These are phyloP conservation scores for Hephaestus fuliginosus DNA, from an alignment of 2,797 vertebrate species.

Conservation along the genomic window DNA sequence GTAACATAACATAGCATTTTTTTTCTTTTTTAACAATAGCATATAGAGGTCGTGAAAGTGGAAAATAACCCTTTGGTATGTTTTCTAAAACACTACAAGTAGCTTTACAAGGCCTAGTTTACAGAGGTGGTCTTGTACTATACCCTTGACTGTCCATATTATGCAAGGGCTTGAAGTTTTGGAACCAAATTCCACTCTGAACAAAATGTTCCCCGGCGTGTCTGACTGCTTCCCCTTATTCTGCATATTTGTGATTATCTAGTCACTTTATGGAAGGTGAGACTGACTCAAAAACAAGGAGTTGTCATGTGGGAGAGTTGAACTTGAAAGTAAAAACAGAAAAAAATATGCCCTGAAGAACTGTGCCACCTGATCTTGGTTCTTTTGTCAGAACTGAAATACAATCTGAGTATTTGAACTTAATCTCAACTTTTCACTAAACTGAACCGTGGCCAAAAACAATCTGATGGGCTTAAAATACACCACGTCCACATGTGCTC, in stretches of 20 bases:
- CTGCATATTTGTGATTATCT: conserved; percentile 73
- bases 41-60: conserved; percentile 16
- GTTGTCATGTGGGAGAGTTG: conserved; percentile 1
- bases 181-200: conserved; percentile 61
- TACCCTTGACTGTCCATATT: conserved; percentile 30
- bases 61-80: conserved; percentile 16
- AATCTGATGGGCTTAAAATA: background rate
- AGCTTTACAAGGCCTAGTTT: conserved; percentile 35
- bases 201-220: conserved; percentile 68
- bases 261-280: conserved; percentile 59
- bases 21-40: conserved; percentile 32
- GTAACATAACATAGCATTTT: conserved; percentile 11
- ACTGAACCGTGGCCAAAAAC: background rate
- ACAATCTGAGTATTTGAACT: background rate
- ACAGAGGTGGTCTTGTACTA: conserved; percentile 27
- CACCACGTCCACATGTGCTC: background rate
- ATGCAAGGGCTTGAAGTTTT: conserved; percentile 31
- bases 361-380: background rate
- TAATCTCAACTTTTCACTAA: background rate
- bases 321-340: conserved; percentile 18
- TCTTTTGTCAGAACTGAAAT: background rate
- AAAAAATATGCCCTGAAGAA: conserved; percentile 15
- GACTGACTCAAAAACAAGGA: conserved; percentile 34
- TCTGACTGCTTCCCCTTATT: conserved; percentile 48
- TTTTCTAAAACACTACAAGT: conserved; percentile 31